phyloP scores from a whole-genome alignment of 2,888 invertebrate species.

The Tortrix viridana region DNA sequence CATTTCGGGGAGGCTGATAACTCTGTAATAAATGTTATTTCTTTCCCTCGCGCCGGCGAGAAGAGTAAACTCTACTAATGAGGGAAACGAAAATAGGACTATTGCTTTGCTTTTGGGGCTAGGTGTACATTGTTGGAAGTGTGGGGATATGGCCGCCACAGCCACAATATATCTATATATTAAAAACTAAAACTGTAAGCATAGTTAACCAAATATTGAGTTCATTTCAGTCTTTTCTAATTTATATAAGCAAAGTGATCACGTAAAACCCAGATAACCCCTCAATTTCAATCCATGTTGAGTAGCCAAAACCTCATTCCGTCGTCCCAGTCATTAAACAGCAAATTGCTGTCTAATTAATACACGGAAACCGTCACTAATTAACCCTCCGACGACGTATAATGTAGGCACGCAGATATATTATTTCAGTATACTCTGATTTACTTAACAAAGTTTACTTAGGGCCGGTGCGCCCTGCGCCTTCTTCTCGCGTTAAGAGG shows the following conservation, averaged over 20 bases:
- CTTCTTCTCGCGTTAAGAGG: slow-evolving; percentile 52
- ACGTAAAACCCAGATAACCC: not conserved
- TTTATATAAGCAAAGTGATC: no score
- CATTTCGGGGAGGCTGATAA: slow-evolving; percentile 51
- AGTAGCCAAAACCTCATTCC: not conserved
- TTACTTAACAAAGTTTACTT: slow-evolving; percentile 34
- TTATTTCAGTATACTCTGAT: slow-evolving; percentile 26
- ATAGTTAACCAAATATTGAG: no score
- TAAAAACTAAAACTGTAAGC: no score
- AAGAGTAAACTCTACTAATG: slow-evolving; percentile 51
- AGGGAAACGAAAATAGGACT: slow-evolving; percentile 40
- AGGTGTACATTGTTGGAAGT: slow-evolving; percentile 2
- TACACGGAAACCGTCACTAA: slow-evolving; percentile 7
- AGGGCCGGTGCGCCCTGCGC: slow-evolving; percentile 21
- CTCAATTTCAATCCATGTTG: not conserved
- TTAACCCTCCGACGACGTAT: slow-evolving; percentile 21
- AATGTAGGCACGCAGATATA: slow-evolving; percentile 27
- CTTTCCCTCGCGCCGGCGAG: slow-evolving; percentile 47
- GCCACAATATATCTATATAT: no score
- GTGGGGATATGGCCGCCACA: not conserved
- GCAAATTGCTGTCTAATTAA: slow-evolving; percentile 11
- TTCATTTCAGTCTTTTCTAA: no score
- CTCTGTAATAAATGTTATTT: slow-evolving; percentile 56
- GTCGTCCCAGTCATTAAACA: not conserved
- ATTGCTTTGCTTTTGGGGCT: slow-evolving; percentile 26